Evolutionary conservation across 2,797 vertebrate genomes (phyloP), one percentile per base, ranked within the genome.

Genomic region (Pampus argenteus): DNA sequence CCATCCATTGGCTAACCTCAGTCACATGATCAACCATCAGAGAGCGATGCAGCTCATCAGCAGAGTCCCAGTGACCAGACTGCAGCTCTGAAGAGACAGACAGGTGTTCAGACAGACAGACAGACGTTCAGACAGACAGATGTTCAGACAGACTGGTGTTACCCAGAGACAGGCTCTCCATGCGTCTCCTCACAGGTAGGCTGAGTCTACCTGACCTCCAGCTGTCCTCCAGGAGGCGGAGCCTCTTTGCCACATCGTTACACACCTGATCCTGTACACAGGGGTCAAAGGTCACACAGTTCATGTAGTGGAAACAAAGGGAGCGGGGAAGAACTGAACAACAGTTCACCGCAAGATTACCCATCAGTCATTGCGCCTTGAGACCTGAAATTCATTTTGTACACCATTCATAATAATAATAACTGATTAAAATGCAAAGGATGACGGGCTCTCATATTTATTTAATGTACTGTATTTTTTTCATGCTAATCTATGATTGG

Each of bases 1-100:
- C 98, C 97, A 99, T 96, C 97, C 98, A 98, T 76, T 97, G 97
- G 90, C 95, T 96, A 86, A 99, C 97, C 86, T 99, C 97, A 0
- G 95, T 95, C 71, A 98, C 96, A 0, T 98, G 94, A 84, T 98
- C 98, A 23, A 99, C 97, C 93, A 99, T 99, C 25, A 98, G 94
- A 0, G 96, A 95, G 61, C 96, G 94, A 81, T 98, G 97, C 61
- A 97, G 92, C 64, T 98, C 96, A 11, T 99, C 96, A 1, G 97
- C 97, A 0, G 79, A 49, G 0, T 97, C 96, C 97, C 97, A 98
- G 25, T 22, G 91, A 63, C 86, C 83, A 0, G 62, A 68, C 77
- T 91, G 91, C 9, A 99, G 70, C 76, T 97, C 98, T 99, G 88
- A 25, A 8, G 0, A 29, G 31, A 49, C 11, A 62, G 49, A 18